Evolutionary conservation across 2,797 vertebrate genomes (phyloP).

Genomic region (Pelochelys cantorii): DNA sequence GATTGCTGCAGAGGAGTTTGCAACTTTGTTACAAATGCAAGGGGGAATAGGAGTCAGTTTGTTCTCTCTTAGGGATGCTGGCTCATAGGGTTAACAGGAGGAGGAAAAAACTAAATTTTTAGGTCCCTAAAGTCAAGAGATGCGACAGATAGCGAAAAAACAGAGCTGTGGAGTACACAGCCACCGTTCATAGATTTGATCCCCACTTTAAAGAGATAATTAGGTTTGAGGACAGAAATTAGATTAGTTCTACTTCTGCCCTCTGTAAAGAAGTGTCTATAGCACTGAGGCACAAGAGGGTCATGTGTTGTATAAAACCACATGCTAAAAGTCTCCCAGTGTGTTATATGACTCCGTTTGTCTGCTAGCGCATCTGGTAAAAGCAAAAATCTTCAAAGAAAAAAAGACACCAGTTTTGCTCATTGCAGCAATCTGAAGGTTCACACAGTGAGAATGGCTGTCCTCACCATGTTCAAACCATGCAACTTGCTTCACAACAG

Average conservation of each 20-base stretch:
- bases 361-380: background rate
- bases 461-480: background rate
- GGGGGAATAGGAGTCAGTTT: background rate
- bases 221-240: background rate
- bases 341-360: background rate
- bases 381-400: background rate
- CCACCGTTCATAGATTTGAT: accelerated
- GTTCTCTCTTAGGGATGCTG: background rate
- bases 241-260: background rate
- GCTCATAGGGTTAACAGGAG: background rate
- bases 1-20: background rate
- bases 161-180: background rate
- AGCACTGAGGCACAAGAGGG: background rate
- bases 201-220: background rate
- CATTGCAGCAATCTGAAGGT: background rate
- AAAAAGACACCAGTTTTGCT: background rate
- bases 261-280: background rate
- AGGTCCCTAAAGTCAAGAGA: background rate
- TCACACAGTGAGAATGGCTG: background rate
- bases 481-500: background rate
- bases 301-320: background rate
- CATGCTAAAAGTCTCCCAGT: background rate
- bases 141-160: background rate
- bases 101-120: background rate
- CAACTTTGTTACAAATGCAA: background rate